Conservation (phyloP, 30 jellyfish, hydroid and myxozoan species). For the Aurelia sp. region DNA sequence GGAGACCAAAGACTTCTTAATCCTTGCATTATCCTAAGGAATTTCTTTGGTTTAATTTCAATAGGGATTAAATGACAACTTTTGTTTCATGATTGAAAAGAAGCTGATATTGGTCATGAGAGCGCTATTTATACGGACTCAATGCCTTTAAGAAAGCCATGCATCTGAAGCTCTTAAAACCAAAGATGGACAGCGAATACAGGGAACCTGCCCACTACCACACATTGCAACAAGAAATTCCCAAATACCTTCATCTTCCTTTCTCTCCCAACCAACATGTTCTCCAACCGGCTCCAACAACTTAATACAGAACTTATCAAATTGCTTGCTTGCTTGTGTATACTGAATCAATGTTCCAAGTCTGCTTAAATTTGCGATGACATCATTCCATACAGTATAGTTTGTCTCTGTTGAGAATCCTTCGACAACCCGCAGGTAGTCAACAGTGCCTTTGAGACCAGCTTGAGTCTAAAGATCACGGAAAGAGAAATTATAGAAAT, state of each 20-base stretch:
- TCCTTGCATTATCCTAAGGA: too few species aligned
- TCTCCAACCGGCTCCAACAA: constrained; percentile 71
- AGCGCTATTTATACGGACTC: too few species aligned
- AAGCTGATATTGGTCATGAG: too few species aligned
- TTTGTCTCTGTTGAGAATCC: constrained; percentile 82
- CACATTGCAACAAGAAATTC: background rate
- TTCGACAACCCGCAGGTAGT: constrained; percentile 70
- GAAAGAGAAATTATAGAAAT: background rate
- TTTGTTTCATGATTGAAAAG: too few species aligned
- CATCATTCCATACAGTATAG: constrained; percentile 94
- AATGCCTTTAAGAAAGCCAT: too few species aligned
- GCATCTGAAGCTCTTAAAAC: too few species aligned
- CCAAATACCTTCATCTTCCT: constrained; percentile 80
- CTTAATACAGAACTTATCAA: constrained; percentile 59
- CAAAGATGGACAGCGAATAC: too few species aligned
- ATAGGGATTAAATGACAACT: too few species aligned
- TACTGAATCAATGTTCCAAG: constrained; percentile 72
- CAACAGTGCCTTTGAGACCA: constrained; percentile 85
- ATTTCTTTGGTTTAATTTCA: too few species aligned
- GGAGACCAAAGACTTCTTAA: too few species aligned
- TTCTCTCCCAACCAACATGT: constrained; percentile 84
- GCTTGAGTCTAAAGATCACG: constrained; percentile 73
- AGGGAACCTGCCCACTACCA: too few species aligned
- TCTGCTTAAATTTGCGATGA: constrained; percentile 64
- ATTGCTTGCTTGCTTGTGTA: constrained; percentile 58